These are phyloP conservation scores for Lasioglossum albipes DNA, from an alignment of 1,140 invertebrate species.

Conservation along the genomic window DNA sequence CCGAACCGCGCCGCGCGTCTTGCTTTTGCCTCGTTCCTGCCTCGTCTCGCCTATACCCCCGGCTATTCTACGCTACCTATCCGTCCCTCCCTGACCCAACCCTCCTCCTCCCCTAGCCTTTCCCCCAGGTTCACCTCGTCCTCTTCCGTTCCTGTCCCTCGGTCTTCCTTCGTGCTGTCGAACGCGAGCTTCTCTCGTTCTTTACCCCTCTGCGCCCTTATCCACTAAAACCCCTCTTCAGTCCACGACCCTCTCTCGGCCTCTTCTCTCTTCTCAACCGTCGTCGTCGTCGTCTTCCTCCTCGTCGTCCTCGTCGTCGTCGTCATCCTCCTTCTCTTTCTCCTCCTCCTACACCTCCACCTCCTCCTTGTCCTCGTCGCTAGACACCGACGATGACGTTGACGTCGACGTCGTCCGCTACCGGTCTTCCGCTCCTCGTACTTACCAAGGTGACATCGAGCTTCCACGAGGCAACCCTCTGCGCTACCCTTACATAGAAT, in stretches of 20 bases:
- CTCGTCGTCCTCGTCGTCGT: slow-evolving; percentile 17
- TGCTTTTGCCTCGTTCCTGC: neutral
- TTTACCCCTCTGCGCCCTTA: slow-evolving; percentile 39
- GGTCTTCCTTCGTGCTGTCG: slow-evolving; percentile 31
- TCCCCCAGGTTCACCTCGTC: slow-evolving; percentile 2
- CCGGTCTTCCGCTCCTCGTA: neutral
- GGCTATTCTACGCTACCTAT: slow-evolving; percentile 34
- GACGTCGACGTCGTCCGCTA: neutral
- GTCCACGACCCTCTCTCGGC: slow-evolving; percentile 41
- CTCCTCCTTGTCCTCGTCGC: too few species aligned
- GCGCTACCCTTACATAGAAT: neutral
- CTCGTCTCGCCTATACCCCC: neutral
- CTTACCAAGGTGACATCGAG: neutral
- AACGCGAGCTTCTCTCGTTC: slow-evolving; percentile 28
- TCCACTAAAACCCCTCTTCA: slow-evolving; percentile 40
- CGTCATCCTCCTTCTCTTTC: neutral
- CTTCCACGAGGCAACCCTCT: neutral
- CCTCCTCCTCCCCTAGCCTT: slow-evolving; percentile 20
- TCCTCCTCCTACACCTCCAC: too few species aligned
- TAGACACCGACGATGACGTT: neutral
- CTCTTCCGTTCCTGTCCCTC: slow-evolving; percentile 9
- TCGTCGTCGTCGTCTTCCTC: slow-evolving; percentile 24
- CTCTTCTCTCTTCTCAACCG: slow-evolving; percentile 25
- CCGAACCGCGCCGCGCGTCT: slow-evolving; percentile 20
- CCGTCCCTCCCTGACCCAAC: slow-evolving; percentile 24